These are phyloP conservation scores for Cryptocephalus moraei DNA, from an alignment of 2,888 invertebrate genomes.

Conservation along the genomic window DNA sequence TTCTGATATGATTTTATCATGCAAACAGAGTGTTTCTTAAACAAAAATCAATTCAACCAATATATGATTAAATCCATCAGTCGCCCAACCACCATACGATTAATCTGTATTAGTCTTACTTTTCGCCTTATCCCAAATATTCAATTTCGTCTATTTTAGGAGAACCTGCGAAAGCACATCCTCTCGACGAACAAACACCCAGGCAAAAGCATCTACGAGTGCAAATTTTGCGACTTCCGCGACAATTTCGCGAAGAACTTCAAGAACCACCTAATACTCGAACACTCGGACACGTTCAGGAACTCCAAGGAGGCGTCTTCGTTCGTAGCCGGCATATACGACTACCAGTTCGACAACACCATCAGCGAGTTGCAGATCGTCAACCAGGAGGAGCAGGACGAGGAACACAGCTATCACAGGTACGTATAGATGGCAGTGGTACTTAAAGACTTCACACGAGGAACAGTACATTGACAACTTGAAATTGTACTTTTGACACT, in stretches of 20 bases:
- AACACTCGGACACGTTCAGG: slow-evolving; percentile 46
- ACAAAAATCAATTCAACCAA: background rate
- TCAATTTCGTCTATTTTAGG: too few species aligned
- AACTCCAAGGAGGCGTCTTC: slow-evolving; percentile 42
- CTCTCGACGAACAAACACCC: slow-evolving; percentile 68
- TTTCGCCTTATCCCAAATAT: background rate
- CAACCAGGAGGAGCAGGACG: background rate
- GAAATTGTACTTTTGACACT: background rate
- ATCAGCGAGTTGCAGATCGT: background rate
- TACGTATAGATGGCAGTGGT: too few species aligned
- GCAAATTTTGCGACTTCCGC: slow-evolving; percentile 53
- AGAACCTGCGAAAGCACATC: slow-evolving; percentile 82
- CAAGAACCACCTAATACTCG: slow-evolving; percentile 50
- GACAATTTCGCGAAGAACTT: slow-evolving; percentile 60
- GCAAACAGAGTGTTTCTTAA: background rate
- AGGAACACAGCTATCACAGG: too few species aligned
- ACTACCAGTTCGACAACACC: slow-evolving; percentile 29
- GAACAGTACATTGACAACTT: background rate
- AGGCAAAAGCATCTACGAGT: slow-evolving; percentile 69
- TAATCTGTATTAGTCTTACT: too few species aligned
- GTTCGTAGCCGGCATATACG: slow-evolving; percentile 42
- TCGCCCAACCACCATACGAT: too few species aligned
- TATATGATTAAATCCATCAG: too few species aligned
- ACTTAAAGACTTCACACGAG: too few species aligned
- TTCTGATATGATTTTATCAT: too few species aligned